Percentiles rank a stretch among this genome's conserved stretches.
These are phyloP conservation scores for Unio delphinus DNA, from an alignment of 2,888 invertebrate genomes.

Conservation along the genomic window DNA sequence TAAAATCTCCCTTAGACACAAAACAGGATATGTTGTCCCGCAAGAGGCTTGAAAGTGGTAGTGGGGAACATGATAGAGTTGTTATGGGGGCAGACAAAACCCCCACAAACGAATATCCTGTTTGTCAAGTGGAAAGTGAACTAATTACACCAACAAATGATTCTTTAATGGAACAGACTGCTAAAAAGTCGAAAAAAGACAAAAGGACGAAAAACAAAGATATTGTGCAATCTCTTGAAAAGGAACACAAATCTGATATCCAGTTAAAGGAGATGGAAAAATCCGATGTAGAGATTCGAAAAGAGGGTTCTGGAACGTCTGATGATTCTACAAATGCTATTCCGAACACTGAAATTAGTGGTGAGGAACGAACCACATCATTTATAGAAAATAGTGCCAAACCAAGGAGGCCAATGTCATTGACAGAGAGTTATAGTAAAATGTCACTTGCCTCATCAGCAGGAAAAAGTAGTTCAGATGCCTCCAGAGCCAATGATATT, in stretches of 20 bases:
- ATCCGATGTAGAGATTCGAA: slow-evolving; percentile 26
- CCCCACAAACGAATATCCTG: slow-evolving; percentile 15
- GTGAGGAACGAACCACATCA: slow-evolving; percentile 46
- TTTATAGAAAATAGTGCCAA: slow-evolving; percentile 48
- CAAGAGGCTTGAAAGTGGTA: slow-evolving; percentile 35
- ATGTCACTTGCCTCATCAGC: slow-evolving; percentile 28
- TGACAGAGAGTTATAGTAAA: slow-evolving; percentile 53
- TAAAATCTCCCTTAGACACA: slow-evolving; percentile 32
- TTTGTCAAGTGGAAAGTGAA: too few relatives aligned
- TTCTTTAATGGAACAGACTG: too few relatives aligned
- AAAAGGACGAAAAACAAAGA: too few relatives aligned
- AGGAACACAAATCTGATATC: slow-evolving; percentile 15
- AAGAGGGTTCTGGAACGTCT: slow-evolving; percentile 47
- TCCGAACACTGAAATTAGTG: slow-evolving; percentile 20
- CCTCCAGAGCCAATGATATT: slow-evolving; percentile 13
- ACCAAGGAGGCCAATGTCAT: slow-evolving; percentile 54
- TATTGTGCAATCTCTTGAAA: too few relatives aligned
- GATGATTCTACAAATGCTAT: slow-evolving; percentile 40
- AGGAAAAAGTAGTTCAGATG: slow-evolving; percentile 17
- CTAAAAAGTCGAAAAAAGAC: too few relatives aligned
- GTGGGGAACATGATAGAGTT: slow-evolving; percentile 21
- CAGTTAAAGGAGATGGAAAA: slow-evolving; percentile 23
- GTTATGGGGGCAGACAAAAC: slow-evolving; percentile 36
- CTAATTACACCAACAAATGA: too few relatives aligned
- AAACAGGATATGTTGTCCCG: slow-evolving; percentile 51